Evolutionary conservation across 2,888 invertebrate species (phyloP).

Genomic region (Clitarchus hookeri): DNA sequence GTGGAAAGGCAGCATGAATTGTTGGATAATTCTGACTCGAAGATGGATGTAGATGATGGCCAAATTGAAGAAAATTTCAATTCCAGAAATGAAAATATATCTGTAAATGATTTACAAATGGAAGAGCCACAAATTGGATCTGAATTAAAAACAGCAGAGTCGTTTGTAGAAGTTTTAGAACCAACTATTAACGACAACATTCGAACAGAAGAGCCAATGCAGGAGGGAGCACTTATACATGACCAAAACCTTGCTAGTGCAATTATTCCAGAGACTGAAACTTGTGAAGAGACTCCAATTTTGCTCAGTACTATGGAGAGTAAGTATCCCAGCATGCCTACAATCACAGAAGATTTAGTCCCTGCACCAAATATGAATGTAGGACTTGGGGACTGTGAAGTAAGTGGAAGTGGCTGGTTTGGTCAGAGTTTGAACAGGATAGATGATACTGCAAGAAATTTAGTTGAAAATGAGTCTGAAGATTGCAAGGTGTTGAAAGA

Average conservation of each 20-base stretch:
- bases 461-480: neutral
- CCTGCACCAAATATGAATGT: neutral
- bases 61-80: neutral
- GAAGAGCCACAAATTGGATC: neutral
- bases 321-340: neutral
- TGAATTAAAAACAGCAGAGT: neutral
- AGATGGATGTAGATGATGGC: neutral
- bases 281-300: neutral
- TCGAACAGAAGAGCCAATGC: neutral
- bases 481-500: neutral
- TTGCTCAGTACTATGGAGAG: neutral
- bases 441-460: too few species aligned
- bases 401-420: neutral
- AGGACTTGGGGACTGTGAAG: neutral
- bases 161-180: neutral
- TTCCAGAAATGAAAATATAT: neutral
- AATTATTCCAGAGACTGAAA: neutral
- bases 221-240: neutral
- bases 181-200: neutral
- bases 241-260: neutral
- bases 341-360: neutral
- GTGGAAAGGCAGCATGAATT: neutral
- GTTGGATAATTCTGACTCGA: neutral
- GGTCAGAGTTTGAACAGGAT: neutral
- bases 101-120: neutral